phyloP scores from a whole-genome alignment of 2,888 invertebrate species.

The Kuschelorhynchus macadamiae region DNA sequence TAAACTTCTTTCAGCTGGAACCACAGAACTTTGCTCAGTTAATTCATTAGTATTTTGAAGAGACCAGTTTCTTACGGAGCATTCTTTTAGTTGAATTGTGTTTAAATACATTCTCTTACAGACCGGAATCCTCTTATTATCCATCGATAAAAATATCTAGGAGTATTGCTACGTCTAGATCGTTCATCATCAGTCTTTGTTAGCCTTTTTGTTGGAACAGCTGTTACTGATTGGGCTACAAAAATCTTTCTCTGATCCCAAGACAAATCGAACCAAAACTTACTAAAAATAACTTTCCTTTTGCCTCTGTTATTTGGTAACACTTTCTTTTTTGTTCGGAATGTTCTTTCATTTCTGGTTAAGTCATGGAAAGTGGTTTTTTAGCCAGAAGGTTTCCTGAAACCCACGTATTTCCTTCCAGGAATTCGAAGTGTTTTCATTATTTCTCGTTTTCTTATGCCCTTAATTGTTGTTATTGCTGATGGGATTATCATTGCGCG shows the following conservation, averaged over 20 bases:
- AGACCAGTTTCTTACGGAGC: slow-evolving; percentile 30
- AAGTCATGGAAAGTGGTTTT: too few species aligned
- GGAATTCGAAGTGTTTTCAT: too few species aligned
- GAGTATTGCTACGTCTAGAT: slow-evolving; percentile 18
- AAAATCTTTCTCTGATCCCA: slow-evolving; percentile 16
- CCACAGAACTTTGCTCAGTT: neutral
- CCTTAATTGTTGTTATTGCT: too few species aligned
- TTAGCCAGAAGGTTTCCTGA: too few species aligned
- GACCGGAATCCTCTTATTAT: slow-evolving; percentile 25
- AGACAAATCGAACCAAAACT: slow-evolving; percentile 14
- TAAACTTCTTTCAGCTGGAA: too few species aligned
- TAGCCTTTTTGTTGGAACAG: slow-evolving; percentile 8
- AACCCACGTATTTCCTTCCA: too few species aligned
- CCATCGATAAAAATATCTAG: slow-evolving; percentile 20
- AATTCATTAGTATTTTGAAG: slow-evolving; percentile 12
- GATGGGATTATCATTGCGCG: too few species aligned
- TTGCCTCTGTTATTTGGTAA: slow-evolving; percentile 2
- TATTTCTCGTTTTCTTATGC: too few species aligned
- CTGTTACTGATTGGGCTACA: slow-evolving; percentile 9
- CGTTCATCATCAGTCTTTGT: neutral
- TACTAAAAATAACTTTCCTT: slow-evolving; percentile 1
- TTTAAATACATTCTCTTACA: slow-evolving; percentile 37
- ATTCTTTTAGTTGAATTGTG: slow-evolving; percentile 30
- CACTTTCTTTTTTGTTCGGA: slow-evolving; percentile 11
- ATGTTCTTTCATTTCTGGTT: neutral